Evolutionary conservation across 2,888 invertebrate genomes (phyloP).

Genomic region (Dione juno): DNA sequence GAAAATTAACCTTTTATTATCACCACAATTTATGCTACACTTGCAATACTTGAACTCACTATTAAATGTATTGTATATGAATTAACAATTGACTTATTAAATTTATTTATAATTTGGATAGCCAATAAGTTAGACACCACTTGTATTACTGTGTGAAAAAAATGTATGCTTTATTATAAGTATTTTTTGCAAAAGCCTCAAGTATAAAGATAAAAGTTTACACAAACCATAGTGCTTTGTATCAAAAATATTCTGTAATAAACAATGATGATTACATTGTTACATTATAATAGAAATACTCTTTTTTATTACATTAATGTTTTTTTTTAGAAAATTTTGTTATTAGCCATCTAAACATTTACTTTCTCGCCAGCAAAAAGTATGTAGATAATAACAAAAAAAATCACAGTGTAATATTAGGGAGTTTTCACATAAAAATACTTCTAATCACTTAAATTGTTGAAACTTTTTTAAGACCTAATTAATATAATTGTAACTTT

Average conservation of each 20-base stretch:
- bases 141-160: conserved; percentile 16
- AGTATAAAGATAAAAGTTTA: not conserved
- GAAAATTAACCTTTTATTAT: conserved; percentile 3
- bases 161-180: not conserved
- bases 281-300: not conserved
- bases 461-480: not conserved
- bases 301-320: conserved; percentile 13
- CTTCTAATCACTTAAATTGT: conserved; percentile 13
- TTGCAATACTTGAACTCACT: conserved; percentile 10
- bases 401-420: conserved; percentile 14
- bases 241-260: not conserved
- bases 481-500: conserved; percentile 3
- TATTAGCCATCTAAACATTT: not conserved
- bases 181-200: not conserved
- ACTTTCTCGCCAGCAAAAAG: not conserved
- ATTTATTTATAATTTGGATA: conserved; percentile 21
- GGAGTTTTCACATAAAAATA: not conserved
- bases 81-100: not conserved
- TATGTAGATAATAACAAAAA: not conserved
- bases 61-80: not conserved
- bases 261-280: not conserved
- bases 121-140: conserved; percentile 7
- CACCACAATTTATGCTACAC: not conserved
- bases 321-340: no score
- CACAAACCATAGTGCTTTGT: not conserved